Percentiles rank a stretch among this genome's conserved stretches.
Evolutionary conservation across 2,113 vertebrate species (phyloP).

Genomic region (Plestiodon gilberti): DNA sequence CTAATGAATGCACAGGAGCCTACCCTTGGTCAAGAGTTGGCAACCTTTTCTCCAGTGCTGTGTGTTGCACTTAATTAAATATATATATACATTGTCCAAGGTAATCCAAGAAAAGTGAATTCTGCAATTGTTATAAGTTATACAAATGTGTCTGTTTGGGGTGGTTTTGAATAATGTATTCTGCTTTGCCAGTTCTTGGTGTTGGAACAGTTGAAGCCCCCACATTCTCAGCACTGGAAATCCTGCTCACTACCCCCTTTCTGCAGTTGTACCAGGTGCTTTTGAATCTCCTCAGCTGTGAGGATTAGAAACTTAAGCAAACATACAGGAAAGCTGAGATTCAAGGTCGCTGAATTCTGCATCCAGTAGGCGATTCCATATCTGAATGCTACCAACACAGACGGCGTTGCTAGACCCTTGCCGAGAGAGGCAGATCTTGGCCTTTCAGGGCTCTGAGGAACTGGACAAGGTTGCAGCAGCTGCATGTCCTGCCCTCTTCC

Average conservation of each 20-base stretch:
- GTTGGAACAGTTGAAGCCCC: too few species aligned
- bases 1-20: not conserved
- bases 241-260: too few species aligned
- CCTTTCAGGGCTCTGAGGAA: not conserved
- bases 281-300: too few species aligned
- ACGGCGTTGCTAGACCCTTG: not conserved
- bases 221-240: too few species aligned
- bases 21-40: not conserved
- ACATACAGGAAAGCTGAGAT: not conserved
- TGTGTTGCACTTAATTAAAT: not conserved
- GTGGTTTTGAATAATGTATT: too few species aligned
- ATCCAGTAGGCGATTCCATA: too few species aligned
- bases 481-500: not conserved
- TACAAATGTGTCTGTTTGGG: not conserved
- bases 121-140: not conserved
- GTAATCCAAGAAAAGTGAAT: not conserved
- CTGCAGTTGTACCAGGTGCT: too few species aligned
- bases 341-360: not conserved
- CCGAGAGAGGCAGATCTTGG: not conserved
- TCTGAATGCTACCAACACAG: not conserved
- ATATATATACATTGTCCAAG: not conserved
- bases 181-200: too few species aligned
- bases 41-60: not conserved
- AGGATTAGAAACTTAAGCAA: too few species aligned
- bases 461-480: not conserved